Evolutionary conservation across 2,113 vertebrate species (phyloP).

Genomic region (Melierax canorus): DNA sequence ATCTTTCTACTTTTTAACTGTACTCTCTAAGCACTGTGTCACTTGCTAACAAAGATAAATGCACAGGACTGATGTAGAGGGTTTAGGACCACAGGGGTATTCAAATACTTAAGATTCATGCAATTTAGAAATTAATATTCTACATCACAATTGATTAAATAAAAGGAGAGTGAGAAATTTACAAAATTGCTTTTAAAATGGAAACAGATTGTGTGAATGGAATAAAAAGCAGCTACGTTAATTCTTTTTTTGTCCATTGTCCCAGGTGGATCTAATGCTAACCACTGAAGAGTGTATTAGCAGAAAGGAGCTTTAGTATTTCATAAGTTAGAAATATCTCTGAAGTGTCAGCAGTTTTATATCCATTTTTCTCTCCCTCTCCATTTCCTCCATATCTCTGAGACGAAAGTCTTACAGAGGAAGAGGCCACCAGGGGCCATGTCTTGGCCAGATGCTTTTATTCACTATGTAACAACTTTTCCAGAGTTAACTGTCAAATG

Average conservation of each 20-base stretch:
- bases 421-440: conserved; percentile 37
- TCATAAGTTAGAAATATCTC: conserved; percentile 54
- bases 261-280: conserved; percentile 36
- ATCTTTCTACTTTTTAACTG: conserved; percentile 58
- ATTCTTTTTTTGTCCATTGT: conserved; percentile 49
- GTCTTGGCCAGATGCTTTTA: conserved; percentile 50
- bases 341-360: conserved; percentile 55
- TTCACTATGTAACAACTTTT: conserved; percentile 18
- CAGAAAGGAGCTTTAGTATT: conserved; percentile 31
- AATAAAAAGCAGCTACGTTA: conserved; percentile 47
- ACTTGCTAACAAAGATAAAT: conserved; percentile 74
- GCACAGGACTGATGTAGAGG: background rate
- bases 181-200: conserved; percentile 57
- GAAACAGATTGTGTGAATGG: conserved; percentile 32
- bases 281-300: conserved; percentile 41
- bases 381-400: conserved; percentile 8
- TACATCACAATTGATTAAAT: conserved; percentile 62
- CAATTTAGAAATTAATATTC: conserved; percentile 64
- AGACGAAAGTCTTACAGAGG: background rate
- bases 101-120: conserved; percentile 49
- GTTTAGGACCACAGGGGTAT: conserved; percentile 46
- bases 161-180: conserved; percentile 42
- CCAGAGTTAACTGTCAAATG: conserved; percentile 26
- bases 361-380: conserved; percentile 50
- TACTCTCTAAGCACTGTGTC: conserved; percentile 65